These are phyloP conservation scores for Rhegmatorhina hoffmannsi DNA, from an alignment of 2,113 vertebrate genomes.

Conservation along the genomic window DNA sequence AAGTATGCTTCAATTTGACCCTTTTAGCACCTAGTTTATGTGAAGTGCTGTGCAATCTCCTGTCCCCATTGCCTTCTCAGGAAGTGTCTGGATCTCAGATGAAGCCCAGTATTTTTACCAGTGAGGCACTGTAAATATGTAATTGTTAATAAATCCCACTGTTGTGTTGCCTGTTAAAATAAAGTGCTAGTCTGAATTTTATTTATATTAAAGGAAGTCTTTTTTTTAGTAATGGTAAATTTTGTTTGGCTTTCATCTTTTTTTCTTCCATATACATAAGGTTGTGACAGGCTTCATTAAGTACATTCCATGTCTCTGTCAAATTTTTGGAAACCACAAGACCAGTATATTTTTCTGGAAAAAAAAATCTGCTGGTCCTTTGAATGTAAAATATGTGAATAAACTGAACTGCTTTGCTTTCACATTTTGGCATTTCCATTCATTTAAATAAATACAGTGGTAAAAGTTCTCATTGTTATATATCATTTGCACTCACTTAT, in stretches of 20 bases:
- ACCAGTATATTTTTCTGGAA: neutral
- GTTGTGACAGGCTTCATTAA: conserved; percentile 26
- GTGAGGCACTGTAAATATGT: conserved; percentile 69
- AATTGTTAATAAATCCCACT: conserved; percentile 54
- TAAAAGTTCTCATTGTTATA: conserved; percentile 8
- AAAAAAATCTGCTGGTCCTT: neutral
- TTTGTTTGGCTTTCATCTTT: conserved; percentile 18
- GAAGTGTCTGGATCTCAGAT: conserved; percentile 42
- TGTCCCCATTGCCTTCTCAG: conserved; percentile 4
- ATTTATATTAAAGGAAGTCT: conserved; percentile 65
- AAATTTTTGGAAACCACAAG: conserved; percentile 20
- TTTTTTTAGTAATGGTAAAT: neutral
- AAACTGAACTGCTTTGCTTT: conserved; percentile 37
- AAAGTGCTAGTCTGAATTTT: conserved; percentile 44
- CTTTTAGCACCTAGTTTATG: neutral
- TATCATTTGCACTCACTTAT: conserved; percentile 38
- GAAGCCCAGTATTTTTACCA: neutral
- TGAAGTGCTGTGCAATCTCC: neutral
- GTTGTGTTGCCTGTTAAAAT: conserved; percentile 53
- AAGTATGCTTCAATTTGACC: neutral
- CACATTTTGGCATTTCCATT: conserved; percentile 20
- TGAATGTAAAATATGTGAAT: conserved; percentile 53
- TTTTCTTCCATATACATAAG: neutral
- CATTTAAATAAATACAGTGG: conserved; percentile 48
- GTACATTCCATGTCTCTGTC: neutral